phyloP scores from a whole-genome alignment of 2,797 vertebrate genomes.

The Hypotaenidia okinawae region DNA sequence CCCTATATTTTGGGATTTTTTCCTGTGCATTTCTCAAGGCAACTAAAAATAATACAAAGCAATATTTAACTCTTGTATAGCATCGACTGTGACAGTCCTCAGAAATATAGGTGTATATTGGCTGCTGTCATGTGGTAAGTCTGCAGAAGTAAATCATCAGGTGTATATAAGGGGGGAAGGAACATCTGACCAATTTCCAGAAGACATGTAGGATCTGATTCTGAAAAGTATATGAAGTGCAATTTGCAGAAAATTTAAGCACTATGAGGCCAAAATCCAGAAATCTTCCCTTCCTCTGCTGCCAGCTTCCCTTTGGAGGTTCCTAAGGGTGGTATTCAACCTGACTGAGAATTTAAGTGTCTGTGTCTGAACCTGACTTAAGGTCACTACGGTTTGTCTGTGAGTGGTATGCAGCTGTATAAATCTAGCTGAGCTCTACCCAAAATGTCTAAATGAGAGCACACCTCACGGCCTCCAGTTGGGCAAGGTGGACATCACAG shows the following conservation, averaged over 20 bases:
- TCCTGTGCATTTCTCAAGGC: neutral
- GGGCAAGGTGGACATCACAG: neutral
- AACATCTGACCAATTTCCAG: neutral
- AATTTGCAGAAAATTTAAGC: neutral
- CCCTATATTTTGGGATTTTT: slow-evolving; percentile 31
- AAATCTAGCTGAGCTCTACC: neutral
- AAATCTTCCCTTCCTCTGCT: neutral
- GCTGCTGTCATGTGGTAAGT: neutral
- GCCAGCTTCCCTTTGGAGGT: neutral
- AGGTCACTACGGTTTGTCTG: neutral
- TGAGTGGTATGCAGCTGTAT: neutral
- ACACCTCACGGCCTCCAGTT: rapidly evolving
- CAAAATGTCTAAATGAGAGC: neutral
- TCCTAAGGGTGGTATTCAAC: neutral
- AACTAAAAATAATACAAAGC: neutral
- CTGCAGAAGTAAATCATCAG: neutral
- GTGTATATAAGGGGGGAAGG: neutral
- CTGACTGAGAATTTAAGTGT: neutral
- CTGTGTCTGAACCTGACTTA: neutral
- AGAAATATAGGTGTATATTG: neutral
- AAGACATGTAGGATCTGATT: neutral
- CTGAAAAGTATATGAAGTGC: neutral
- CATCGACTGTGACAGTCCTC: neutral
- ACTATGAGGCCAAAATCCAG: neutral
- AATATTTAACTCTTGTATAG: slow-evolving; percentile 4